Evolutionary conservation across 2,888 invertebrate species (phyloP), one percentile per base, ranked within the genome.

Genomic region (Chaetoderma sp.): DNA sequence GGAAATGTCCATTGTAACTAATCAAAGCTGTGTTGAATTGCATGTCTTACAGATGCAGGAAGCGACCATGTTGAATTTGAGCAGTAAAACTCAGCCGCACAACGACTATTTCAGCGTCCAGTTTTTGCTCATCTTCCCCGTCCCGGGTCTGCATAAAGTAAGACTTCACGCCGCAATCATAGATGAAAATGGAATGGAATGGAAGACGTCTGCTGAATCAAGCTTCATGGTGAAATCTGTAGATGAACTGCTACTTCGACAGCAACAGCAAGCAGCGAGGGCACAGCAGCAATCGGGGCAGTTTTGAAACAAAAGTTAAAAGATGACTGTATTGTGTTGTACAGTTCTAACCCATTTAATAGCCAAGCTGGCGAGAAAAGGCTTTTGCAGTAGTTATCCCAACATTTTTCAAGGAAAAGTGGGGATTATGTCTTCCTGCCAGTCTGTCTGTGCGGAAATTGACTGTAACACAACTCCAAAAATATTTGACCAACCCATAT

Each of bases 41-140:
- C 25, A 25, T 55, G 27, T 27, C 23, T 66, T 71, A 8, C 75
- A 84, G 83, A 59, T 58, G 4, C 70, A 74, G 36, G 81, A 82
- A 30, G 63, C 74, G 21, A 78, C 78, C 1, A 76, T 74, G 6
- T 83, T 82, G 71, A 86, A 88, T 0, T 88, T 94, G 59, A 92
- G 91, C 30, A 94, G 95, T 86, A 93, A 92, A 0, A 95, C 95
- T 2, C 90, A 91, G 10, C 96, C 96, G 0, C 94, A 96, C 79
- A 92, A 95, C 30, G 97, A 98, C 84, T 97, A 96, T 88, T 95
- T 98, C 87, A 93, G 94, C 0, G 94, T 95, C 0, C 95, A 95
- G 85, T 96, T 97, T 87, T 88, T 98, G 56, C 89, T 98, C 39
- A 90, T 91, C 0, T 91, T 94, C 23, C 83, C 86, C 3, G 73